Evolutionary conservation across 2,888 invertebrate genomes (phyloP).

Genomic region (Drosophila aldrichi): DNA sequence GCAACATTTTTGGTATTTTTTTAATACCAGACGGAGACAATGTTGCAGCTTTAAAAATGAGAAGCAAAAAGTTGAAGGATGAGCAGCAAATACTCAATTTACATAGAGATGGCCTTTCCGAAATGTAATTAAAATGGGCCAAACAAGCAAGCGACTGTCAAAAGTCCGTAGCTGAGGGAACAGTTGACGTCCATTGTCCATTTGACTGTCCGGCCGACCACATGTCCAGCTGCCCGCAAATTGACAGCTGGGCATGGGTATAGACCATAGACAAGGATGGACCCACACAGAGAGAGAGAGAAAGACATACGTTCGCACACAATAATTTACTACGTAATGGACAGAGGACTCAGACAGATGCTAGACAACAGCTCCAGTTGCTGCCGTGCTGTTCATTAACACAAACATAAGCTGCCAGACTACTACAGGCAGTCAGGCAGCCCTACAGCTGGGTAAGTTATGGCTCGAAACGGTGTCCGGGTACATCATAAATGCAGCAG

Average conservation of each 20-base stretch:
- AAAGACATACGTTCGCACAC: slow-evolving; percentile 55
- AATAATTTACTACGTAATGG: slow-evolving; percentile 79
- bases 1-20: slow-evolving; percentile 19
- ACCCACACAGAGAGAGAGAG: slow-evolving; percentile 45
- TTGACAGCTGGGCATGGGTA: slow-evolving; percentile 55
- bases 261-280: slow-evolving; percentile 39
- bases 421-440: not conserved
- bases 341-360: slow-evolving; percentile 57
- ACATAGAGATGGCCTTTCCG: slow-evolving; percentile 40
- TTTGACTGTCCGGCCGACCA: slow-evolving; percentile 24
- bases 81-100: slow-evolving; percentile 32
- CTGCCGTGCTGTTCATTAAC: slow-evolving; percentile 68
- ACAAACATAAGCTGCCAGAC: slow-evolving; percentile 74
- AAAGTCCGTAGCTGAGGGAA: slow-evolving; percentile 57
- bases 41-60: slow-evolving; percentile 54
- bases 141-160: slow-evolving; percentile 68
- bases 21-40: slow-evolving; percentile 13
- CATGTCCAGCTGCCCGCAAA: slow-evolving; percentile 50
- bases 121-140: slow-evolving; percentile 71
- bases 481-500: slow-evolving; percentile 53
- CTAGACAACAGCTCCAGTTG: slow-evolving; percentile 61
- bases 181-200: slow-evolving; percentile 28
- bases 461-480: slow-evolving; percentile 12
- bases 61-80: not conserved
- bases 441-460: slow-evolving; percentile 14